These are phyloP conservation scores for Bradypodion pumilum DNA, from an alignment of 2,797 vertebrate species.

Conservation along the genomic window DNA sequence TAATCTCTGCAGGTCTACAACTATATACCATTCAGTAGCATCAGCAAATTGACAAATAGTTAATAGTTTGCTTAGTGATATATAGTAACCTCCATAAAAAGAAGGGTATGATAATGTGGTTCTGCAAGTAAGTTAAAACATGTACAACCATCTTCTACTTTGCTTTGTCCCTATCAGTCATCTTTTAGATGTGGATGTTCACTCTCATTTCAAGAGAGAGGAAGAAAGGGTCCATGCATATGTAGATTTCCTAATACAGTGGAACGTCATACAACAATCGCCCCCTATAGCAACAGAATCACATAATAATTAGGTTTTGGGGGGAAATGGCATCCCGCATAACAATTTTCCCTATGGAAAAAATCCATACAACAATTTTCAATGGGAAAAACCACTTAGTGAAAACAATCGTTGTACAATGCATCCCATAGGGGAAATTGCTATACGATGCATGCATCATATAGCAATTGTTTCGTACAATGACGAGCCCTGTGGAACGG, in stretches of 20 bases:
- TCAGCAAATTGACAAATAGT: background rate
- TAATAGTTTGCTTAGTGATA: background rate
- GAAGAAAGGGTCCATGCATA: background rate
- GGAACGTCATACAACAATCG: too few relatives aligned
- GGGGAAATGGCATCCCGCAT: too few relatives aligned
- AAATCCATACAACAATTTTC: too few relatives aligned
- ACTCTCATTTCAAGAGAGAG: background rate
- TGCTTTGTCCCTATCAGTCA: background rate
- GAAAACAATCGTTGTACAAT: too few relatives aligned
- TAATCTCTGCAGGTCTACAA: background rate
- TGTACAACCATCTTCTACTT: background rate
- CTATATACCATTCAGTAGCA: background rate
- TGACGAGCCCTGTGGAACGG: too few relatives aligned
- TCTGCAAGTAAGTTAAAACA: background rate
- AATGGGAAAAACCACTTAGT: too few relatives aligned
- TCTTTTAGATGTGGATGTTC: background rate
- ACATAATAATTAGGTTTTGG: too few relatives aligned
- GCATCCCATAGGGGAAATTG: too few relatives aligned
- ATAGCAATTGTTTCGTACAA: too few relatives aligned
- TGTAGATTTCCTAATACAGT: background rate
- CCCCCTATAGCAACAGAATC: too few relatives aligned
- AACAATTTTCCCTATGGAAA: too few relatives aligned
- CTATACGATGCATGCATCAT: too few relatives aligned
- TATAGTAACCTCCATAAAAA: background rate
- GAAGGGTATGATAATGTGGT: background rate